A percentile compares a stretch with the other conserved stretches of the same genome.
These are phyloP conservation scores for Anoura caudifer DNA, from an alignment of 2,113 vertebrate genomes.

Conservation along the genomic window DNA sequence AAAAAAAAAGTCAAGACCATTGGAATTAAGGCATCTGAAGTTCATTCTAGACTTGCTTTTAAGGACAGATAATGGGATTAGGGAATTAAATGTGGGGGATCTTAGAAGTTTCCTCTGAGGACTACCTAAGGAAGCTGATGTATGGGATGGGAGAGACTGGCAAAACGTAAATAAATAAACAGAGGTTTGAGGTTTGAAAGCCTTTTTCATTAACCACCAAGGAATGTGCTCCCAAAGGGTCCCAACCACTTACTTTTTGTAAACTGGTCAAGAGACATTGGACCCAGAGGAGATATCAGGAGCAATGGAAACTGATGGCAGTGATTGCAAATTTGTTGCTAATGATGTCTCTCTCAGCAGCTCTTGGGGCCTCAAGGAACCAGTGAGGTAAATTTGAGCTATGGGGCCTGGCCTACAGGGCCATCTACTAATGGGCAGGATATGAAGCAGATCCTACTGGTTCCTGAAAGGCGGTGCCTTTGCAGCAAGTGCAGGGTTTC, in stretches of 20 bases:
- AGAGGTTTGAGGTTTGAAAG: not conserved
- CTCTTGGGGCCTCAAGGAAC: not conserved
- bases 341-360: not conserved
- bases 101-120: not conserved
- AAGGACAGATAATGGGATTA: not conserved
- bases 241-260: not conserved
- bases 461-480: not conserved
- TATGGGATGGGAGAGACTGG: not conserved
- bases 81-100: not conserved
- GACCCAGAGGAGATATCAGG: not conserved
- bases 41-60: not conserved
- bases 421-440: not conserved
- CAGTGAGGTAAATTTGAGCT: not conserved
- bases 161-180: not conserved
- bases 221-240: not conserved
- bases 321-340: not conserved
- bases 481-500: not conserved
- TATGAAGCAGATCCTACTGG: not conserved
- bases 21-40: not conserved
- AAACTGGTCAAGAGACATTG: not conserved
- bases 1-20: not conserved
- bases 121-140: not conserved
- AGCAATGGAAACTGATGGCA: not conserved
- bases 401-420: not conserved
- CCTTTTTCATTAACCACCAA: not conserved